phyloP scores from a whole-genome alignment of 2,113 vertebrate genomes.

The Osmerus mordax region DNA sequence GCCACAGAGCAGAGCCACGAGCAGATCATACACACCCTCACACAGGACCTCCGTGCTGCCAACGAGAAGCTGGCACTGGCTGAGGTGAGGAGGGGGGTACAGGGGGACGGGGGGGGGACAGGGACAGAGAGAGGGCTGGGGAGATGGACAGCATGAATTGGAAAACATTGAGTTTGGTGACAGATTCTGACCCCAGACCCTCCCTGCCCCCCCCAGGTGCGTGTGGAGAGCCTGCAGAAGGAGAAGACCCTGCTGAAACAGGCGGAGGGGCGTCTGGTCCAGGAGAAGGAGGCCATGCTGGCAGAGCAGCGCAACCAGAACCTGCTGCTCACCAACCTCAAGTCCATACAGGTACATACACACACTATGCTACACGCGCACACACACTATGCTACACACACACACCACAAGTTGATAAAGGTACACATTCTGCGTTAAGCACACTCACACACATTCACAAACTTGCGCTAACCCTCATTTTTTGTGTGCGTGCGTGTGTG shows the following conservation, averaged over 20 bases:
- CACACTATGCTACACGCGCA: too few relatives aligned
- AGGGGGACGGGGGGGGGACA: background rate
- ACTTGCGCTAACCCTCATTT: background rate
- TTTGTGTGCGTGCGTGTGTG: background rate
- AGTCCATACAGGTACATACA: conserved; percentile 85
- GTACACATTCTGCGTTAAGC: background rate
- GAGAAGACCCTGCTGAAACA: conserved; percentile 91
- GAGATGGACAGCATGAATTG: too few relatives aligned
- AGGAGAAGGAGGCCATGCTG: conserved; percentile 86
- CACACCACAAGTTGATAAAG: background rate
- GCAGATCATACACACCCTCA: conserved; percentile 90
- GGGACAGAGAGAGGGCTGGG: too few relatives aligned
- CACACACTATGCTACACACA: too few relatives aligned
- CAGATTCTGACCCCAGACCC: too few relatives aligned
- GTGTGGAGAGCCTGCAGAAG: conserved; percentile 87
- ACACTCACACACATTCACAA: background rate
- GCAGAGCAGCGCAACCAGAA: conserved; percentile 90
- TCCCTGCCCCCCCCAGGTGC: conserved; percentile 64
- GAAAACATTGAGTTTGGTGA: too few relatives aligned
- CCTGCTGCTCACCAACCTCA: conserved; percentile 87
- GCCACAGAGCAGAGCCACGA: conserved; percentile 86
- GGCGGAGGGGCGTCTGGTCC: conserved; percentile 82
- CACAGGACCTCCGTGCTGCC: conserved; percentile 86
- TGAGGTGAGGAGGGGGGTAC: conserved; percentile 73
- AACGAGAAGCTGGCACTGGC: conserved; percentile 87